These are phyloP conservation scores for Tangara arthus DNA, from an alignment of 2,797 vertebrate genomes.

Conservation along the genomic window DNA sequence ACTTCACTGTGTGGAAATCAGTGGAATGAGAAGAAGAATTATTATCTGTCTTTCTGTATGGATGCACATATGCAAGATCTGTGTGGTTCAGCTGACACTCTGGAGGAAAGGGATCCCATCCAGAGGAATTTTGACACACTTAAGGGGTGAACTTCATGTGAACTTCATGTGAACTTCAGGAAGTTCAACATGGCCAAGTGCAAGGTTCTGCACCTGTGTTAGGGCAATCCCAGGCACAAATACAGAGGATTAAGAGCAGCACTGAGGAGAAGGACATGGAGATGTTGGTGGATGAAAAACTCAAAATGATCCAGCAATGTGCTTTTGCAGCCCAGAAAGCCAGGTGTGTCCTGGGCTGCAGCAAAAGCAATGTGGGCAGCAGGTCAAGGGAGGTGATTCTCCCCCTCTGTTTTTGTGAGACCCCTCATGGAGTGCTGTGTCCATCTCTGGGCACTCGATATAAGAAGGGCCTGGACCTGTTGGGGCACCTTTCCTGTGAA, in stretches of 20 bases:
- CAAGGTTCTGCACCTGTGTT: neutral
- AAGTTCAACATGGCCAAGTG: neutral
- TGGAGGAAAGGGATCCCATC: neutral
- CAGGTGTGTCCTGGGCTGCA: neutral
- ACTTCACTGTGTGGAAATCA: neutral
- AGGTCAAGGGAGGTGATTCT: neutral
- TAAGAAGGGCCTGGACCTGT: neutral
- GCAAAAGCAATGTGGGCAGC: fast-evolving
- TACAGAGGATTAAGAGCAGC: neutral
- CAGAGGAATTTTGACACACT: neutral
- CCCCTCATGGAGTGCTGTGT: neutral
- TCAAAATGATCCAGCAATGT: neutral
- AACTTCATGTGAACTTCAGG: neutral
- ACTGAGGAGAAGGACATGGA: neutral
- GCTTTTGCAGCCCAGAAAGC: neutral
- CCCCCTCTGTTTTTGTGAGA: neutral
- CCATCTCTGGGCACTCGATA: neutral
- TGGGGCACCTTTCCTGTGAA: neutral
- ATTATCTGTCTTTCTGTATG: neutral
- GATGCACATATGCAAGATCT: neutral
- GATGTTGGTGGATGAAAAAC: neutral
- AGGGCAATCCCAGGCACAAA: neutral
- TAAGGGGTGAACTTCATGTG: neutral
- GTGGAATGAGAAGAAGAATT: neutral
- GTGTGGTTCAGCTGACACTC: neutral